A percentile compares a stretch with the other conserved stretches of the same genome.
Evolutionary conservation across 1,140 invertebrate species (phyloP).

Genomic region (Cyclargus thomasi): DNA sequence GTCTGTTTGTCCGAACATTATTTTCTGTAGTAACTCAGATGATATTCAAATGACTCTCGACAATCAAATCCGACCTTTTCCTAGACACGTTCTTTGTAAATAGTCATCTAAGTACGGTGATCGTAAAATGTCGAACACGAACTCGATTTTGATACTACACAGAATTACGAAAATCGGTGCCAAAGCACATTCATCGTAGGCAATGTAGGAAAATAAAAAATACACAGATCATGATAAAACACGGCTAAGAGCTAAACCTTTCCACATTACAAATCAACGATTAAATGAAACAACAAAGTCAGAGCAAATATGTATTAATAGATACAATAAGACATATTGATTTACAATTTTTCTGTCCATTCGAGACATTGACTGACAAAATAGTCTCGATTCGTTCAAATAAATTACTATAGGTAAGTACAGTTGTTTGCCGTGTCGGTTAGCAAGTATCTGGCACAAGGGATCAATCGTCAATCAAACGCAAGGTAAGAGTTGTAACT

Average conservation of each 20-base stretch:
- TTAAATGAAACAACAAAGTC: slow-evolving; percentile 16
- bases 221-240: background rate
- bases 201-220: background rate
- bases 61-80: slow-evolving; percentile 74
- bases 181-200: slow-evolving; percentile 26
- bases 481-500: slow-evolving; percentile 71
- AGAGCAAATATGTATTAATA: slow-evolving; percentile 18
- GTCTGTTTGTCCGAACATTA: slow-evolving; percentile 66
- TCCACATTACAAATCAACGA: slow-evolving; percentile 3
- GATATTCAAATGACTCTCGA: slow-evolving; percentile 70
- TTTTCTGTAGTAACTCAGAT: slow-evolving; percentile 67
- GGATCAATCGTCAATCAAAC: slow-evolving; percentile 74
- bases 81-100: slow-evolving; percentile 72
- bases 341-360: slow-evolving; percentile 22
- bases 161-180: slow-evolving; percentile 57
- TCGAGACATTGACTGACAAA: slow-evolving; percentile 22
- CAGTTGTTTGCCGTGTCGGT: slow-evolving; percentile 54
- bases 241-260: background rate
- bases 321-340: slow-evolving; percentile 21
- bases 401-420: slow-evolving; percentile 25
- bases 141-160: slow-evolving; percentile 61
- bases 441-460: slow-evolving; percentile 71
- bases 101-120: slow-evolving; percentile 67
- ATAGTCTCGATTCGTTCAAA: slow-evolving; percentile 22
- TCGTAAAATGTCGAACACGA: slow-evolving; percentile 71